Percentiles rank a stretch among this genome's conserved stretches.
Evolutionary conservation across 37 sponge, comb jelly and placozoan species (phyloP).

Genomic region (Trichoplax adhaerens): DNA sequence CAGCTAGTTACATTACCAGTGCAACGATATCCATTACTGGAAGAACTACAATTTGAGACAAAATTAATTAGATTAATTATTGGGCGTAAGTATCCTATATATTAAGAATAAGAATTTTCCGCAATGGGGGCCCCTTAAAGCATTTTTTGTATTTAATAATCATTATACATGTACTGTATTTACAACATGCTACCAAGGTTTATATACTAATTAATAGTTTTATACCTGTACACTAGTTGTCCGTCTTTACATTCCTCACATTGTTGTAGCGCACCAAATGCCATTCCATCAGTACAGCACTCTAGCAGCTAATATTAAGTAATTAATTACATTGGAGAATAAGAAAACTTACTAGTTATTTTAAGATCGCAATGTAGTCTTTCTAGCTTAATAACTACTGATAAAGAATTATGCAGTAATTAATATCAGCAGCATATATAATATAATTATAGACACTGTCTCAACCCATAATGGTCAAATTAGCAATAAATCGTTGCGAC

Average conservation of each 20-base stretch:
- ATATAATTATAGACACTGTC: not conserved
- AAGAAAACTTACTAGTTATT: no score
- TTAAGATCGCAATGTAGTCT: no score
- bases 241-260: conserved; percentile 51
- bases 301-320: conserved; percentile 37
- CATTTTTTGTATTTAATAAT: no score
- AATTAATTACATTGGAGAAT: not conserved
- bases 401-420: no score
- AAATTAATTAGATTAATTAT: not conserved
- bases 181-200: no score
- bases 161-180: no score
- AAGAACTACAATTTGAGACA: conserved; percentile 5
- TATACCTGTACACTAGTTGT: conserved; percentile 30
- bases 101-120: no score
- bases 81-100: no score
- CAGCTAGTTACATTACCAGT: conserved; percentile 78
- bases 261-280: conserved; percentile 56
- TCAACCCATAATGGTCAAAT: not conserved
- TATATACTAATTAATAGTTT: not conserved
- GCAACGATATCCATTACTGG: conserved; percentile 40
- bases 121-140: no score
- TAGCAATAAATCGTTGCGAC: not conserved
- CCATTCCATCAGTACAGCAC: conserved; percentile 59
- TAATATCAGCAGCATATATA: not conserved
- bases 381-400: no score